phyloP scores from a whole-genome alignment of 2,888 invertebrate species.

The Electrophaes corylata region DNA sequence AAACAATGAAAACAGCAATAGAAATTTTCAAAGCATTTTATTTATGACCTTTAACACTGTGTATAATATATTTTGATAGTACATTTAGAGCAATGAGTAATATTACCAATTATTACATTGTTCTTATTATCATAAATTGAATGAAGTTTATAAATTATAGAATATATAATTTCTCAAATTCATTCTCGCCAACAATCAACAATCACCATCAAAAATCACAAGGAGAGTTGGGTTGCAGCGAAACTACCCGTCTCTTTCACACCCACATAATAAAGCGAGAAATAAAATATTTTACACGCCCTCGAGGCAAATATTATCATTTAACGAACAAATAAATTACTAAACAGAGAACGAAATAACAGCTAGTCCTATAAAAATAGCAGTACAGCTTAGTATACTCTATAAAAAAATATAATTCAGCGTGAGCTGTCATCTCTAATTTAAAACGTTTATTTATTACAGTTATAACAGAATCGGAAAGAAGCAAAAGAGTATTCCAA shows the following conservation, averaged over 20 bases:
- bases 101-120: constrained; percentile 85
- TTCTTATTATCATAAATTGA: constrained; percentile 81
- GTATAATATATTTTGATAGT: constrained; percentile 85
- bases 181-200: constrained; percentile 82
- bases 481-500: constrained; percentile 50
- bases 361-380: constrained; percentile 81
- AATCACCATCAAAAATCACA: constrained; percentile 78
- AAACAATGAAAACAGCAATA: constrained; percentile 67
- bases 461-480: constrained; percentile 61
- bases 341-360: constrained; percentile 66
- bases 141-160: constrained; percentile 82
- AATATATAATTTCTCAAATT: constrained; percentile 78
- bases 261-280: constrained; percentile 52
- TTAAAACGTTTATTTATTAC: constrained; percentile 69
- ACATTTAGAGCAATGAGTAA: constrained; percentile 85
- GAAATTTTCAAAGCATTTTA: constrained; percentile 85
- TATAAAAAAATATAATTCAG: constrained; percentile 83
- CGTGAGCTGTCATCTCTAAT: constrained; percentile 76
- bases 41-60: constrained; percentile 85
- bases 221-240: constrained; percentile 39
- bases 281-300: constrained; percentile 47
- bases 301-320: constrained; percentile 45
- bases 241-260: constrained; percentile 33
- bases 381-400: constrained; percentile 80
- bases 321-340: constrained; percentile 57